Conservation (phyloP, 1,140 invertebrate genomes). For the Penaeus japonicus region DNA sequence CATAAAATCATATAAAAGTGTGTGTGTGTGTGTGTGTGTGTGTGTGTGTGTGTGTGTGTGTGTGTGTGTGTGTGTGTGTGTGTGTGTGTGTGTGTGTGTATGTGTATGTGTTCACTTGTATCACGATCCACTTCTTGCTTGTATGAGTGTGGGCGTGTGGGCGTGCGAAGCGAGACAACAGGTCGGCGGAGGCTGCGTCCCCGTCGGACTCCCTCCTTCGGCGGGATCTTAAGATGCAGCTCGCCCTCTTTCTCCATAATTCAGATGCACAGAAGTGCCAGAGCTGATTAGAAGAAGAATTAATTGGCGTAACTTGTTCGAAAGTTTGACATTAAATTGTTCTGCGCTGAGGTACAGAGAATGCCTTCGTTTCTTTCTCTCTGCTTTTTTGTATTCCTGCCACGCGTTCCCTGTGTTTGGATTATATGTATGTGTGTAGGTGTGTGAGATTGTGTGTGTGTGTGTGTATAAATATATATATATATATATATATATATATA, state of each 20-base stretch:
- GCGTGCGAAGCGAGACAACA: not conserved
- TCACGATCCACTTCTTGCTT: no score
- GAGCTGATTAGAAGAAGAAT: slow-evolving; percentile 4
- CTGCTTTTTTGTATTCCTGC: not conserved
- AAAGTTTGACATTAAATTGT: slow-evolving; percentile 1
- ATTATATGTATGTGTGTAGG: no score
- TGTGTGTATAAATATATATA: no score
- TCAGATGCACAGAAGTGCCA: not conserved
- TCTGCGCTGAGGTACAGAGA: not conserved
- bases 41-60: not conserved
- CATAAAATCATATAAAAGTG: no score
- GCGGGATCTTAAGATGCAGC: not conserved
- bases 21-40: not conserved
- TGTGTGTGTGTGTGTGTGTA: not conserved
- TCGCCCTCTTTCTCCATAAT: not conserved
- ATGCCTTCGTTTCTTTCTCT: not conserved
- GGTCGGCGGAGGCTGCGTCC: not conserved
- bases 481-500: no score
- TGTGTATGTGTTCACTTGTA: not conserved
- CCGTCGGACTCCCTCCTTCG: not conserved
- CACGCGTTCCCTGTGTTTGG: no score
- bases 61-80: not conserved
- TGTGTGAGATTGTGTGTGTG: no score
- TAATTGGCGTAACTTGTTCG: not conserved
- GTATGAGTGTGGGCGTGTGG: not conserved